Evolutionary conservation across 2,113 vertebrate genomes (phyloP).

Genomic region (Accipiter virgatus): DNA sequence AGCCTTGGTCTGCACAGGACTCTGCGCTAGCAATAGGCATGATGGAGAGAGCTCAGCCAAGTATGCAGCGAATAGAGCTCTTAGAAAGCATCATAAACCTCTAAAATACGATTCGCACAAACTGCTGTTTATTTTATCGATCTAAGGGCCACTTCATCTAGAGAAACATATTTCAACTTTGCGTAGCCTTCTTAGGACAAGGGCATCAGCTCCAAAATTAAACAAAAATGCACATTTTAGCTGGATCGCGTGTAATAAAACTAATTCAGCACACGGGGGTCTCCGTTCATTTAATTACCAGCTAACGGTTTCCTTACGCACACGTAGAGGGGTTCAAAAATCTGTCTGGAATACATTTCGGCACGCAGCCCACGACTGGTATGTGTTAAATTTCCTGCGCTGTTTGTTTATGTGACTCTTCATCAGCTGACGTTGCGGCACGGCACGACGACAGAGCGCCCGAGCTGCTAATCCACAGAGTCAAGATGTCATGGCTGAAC

Average conservation of each 20-base stretch:
- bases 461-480: neutral
- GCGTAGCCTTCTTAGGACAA: neutral
- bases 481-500: neutral
- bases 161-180: neutral
- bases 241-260: neutral
- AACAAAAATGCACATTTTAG: neutral
- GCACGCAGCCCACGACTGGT: neutral
- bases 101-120: neutral
- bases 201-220: neutral
- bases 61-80: neutral
- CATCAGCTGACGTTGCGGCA: neutral
- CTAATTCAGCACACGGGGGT: neutral
- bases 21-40: neutral
- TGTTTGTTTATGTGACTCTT: neutral
- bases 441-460: neutral
- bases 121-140: neutral
- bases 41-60: neutral
- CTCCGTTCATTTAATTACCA: neutral
- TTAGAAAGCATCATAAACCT: neutral
- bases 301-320: neutral
- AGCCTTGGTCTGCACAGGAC: neutral
- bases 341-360: neutral
- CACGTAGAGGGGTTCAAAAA: neutral
- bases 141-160: neutral
- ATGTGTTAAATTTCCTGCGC: neutral